phyloP scores from a whole-genome alignment of 2,113 vertebrate genomes.

The Bos javanicus region DNA sequence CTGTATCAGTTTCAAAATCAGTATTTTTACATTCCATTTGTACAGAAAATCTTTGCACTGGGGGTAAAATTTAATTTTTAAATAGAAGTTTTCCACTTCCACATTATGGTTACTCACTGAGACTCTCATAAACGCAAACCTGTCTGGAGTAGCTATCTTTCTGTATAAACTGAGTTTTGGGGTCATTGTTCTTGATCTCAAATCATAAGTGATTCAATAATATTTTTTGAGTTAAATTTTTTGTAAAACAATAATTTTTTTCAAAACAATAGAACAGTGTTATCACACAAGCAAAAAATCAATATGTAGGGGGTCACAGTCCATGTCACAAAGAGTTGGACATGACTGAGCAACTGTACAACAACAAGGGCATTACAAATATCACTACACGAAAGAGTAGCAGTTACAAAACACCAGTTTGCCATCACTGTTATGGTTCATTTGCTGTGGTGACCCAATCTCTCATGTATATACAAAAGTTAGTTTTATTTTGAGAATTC shows the following conservation, averaged over 20 bases:
- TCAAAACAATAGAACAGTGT: background rate
- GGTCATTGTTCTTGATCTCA: background rate
- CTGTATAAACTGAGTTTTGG: background rate
- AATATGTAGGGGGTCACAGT: background rate
- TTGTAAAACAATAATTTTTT: background rate
- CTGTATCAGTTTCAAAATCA: background rate
- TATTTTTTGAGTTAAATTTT: background rate
- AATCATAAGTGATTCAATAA: background rate
- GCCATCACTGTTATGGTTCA: background rate
- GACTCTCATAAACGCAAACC: background rate
- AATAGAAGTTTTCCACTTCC: background rate
- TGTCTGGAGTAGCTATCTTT: background rate
- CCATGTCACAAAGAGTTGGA: background rate
- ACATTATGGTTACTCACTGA: background rate
- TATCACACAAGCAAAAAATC: background rate
- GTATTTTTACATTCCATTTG: background rate
- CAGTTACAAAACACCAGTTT: background rate
- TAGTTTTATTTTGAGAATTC: conserved; percentile 7
- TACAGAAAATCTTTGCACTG: background rate
- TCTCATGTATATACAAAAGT: background rate
- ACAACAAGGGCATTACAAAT: background rate
- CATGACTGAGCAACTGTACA: rapidly evolving
- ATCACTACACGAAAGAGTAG: background rate
- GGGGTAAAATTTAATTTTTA: background rate
- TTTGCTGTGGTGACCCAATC: background rate